Evolutionary conservation across 2,113 vertebrate species (phyloP).

Genomic region (Pycnonotus jocosus): DNA sequence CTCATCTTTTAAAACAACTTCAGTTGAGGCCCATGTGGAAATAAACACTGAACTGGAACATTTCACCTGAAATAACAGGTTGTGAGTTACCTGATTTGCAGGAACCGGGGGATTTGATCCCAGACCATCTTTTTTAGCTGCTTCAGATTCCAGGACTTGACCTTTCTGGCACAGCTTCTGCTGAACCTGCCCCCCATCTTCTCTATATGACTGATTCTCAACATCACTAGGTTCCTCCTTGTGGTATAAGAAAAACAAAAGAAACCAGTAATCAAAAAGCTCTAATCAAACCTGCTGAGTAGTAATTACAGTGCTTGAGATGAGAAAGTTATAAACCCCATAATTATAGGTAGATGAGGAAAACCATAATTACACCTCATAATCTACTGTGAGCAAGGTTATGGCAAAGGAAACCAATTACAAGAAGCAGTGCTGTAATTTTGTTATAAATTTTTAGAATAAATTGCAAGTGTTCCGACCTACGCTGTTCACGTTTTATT

Average conservation of each 20-base stretch:
- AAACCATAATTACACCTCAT: neutral
- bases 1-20: neutral
- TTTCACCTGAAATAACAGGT: neutral
- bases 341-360: conserved; percentile 16
- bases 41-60: neutral
- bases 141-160: neutral
- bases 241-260: neutral
- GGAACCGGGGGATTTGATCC: neutral
- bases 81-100: neutral
- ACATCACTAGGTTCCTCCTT: neutral
- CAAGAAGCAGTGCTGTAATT: neutral
- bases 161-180: neutral
- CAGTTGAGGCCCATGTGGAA: neutral
- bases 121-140: neutral
- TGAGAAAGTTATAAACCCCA: neutral
- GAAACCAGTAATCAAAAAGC: conserved; percentile 3
- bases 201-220: neutral
- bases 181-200: neutral
- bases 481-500: neutral
- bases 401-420: neutral
- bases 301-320: conserved; percentile 3
- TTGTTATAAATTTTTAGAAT: neutral
- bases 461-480: neutral
- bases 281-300: neutral
- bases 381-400: neutral